Evolutionary conservation across 2,888 invertebrate genomes (phyloP), one percentile per base, ranked within the genome.

Genomic region (Agrotis segetum): DNA sequence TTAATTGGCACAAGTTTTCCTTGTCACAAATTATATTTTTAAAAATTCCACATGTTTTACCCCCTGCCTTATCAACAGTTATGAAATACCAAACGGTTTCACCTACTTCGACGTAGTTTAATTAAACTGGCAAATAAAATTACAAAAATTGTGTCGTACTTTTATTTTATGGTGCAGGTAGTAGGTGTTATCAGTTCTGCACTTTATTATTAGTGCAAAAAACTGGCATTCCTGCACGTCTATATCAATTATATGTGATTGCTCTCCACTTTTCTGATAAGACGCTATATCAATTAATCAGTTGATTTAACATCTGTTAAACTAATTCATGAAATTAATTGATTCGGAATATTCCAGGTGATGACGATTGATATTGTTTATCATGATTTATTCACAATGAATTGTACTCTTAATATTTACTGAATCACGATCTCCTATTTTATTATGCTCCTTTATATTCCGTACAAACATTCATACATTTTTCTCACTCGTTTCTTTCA

Each of bases 211-310:
- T 47, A 2, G n/a, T 47, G 4, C 24, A 70, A 69, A 19, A 40
- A 6, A 64, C 50, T 58, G 24, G 9, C 17, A 74, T 74, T 58
- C 19, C 13, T 44, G 49, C n/a, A 24, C 34, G 14, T 19, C n/a
- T 24, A n/a, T 74, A 56, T 50, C 44, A 50, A 74, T 58, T 50
- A 63, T 50, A n/a, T 58, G 58, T n/a, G 46, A 72, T 58, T 64
- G 46, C 74, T 46, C n/a, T 56, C 44, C 46, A 50, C 56, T 56
- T 19, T 17, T 24, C 11, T 50, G 65, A 74, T 58, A 74, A 74
- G 14, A n/a, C 14, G 52, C 14, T 16, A 21, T 61, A 71, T 71
- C 74, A 46, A 58, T 44, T 55, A 62, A 72, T 56, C 46, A 74
- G 17, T 40, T 58, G 40, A 17, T 24, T 24, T 46, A 58, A 74